Evolutionary conservation across 2,888 invertebrate species (phyloP).

Genomic region (Melinopterus prodromus): DNA sequence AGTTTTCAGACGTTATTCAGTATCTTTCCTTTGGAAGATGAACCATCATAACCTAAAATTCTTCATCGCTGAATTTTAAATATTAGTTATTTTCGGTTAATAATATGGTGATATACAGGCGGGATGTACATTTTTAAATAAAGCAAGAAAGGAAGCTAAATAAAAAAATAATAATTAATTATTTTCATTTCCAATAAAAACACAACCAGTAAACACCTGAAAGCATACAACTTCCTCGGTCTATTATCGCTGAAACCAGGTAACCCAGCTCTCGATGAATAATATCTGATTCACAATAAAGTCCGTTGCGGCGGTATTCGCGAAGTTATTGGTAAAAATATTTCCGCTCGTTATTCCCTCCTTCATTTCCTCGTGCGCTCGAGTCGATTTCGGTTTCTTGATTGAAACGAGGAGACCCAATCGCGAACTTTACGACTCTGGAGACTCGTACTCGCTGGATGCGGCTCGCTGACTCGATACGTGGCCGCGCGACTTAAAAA

Average conservation of each 20-base stretch:
- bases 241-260: background rate
- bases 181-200: no score
- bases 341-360: background rate
- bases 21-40: no score
- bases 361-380: background rate
- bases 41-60: no score
- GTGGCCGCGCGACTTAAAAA: background rate
- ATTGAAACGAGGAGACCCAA: background rate
- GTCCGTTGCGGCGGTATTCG: background rate
- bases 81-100: no score
- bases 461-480: background rate
- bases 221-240: no score
- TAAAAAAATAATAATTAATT: no score
- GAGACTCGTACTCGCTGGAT: background rate
- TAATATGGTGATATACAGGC: no score
- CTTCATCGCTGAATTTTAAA: no score
- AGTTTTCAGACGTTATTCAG: no score
- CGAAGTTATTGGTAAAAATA: background rate
- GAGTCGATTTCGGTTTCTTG: background rate
- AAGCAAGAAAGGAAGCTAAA: no score
- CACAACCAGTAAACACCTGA: no score
- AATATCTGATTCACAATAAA: background rate
- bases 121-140: no score
- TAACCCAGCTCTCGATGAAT: background rate
- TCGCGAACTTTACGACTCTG: background rate